These are phyloP conservation scores for Uloborus diversus DNA, from an alignment of 1,140 invertebrate genomes.

Conservation along the genomic window DNA sequence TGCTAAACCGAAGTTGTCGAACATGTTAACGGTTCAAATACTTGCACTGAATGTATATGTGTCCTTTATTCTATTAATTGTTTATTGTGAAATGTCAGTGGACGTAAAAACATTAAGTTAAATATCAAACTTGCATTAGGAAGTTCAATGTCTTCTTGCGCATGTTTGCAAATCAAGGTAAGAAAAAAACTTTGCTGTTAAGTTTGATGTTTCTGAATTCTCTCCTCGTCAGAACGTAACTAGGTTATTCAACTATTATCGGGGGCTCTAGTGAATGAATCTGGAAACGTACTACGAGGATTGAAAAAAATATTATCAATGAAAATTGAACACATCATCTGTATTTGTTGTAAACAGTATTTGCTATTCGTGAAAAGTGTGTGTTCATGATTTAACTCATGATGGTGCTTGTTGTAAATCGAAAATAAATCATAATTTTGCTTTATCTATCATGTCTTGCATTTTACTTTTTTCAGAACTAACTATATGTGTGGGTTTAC, in stretches of 20 bases:
- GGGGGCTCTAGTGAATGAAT: conserved; percentile 45
- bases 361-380: neutral
- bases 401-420: conserved; percentile 34
- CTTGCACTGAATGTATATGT: too few relatives aligned
- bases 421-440: conserved; percentile 21
- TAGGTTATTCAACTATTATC: conserved; percentile 23
- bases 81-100: neutral
- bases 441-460: neutral
- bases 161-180: neutral
- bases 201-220: neutral
- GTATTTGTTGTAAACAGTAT: conserved; percentile 4
- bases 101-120: too few relatives aligned
- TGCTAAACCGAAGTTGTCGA: too few relatives aligned
- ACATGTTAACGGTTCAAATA: too few relatives aligned
- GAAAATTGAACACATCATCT: neutral
- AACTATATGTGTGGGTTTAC: neutral
- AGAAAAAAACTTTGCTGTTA: neutral
- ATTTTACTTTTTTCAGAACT: neutral
- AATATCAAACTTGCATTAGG: neutral
- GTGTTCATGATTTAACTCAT: neutral
- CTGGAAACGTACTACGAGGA: conserved; percentile 3
- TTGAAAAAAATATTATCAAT: neutral
- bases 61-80: neutral
- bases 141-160: neutral
- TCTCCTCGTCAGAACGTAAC: neutral